Base-by-base conservation (phyloP, 2,888 invertebrate genomes). In the Alviniconcha strummeri region DNA sequence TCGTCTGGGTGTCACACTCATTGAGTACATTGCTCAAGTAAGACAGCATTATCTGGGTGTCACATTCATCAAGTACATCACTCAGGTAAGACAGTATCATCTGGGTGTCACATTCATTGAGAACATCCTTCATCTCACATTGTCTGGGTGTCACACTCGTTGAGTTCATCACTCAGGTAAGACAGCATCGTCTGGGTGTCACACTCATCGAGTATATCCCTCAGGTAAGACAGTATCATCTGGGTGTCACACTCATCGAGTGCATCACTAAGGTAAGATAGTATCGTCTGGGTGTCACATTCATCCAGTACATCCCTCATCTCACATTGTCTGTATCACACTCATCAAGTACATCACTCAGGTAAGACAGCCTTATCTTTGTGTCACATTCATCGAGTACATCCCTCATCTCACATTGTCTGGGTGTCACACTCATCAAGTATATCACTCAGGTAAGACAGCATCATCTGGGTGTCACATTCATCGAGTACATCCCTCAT, bases 301-400 rank as follows among this genome's bases (percentile, higher is more conserved):
- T 99, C 86, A 98, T 98, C 90, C 99, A 99, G 95, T 99, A 99
- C 94, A 95, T 99, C 85, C 99, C 99, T 11, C 99, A 99, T 96
- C 98, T 97, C 92, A 93, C 36, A 3, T 36, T 36, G 36, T 36
- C 36, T 36, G 36, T 36, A 3, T 36, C 36, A 36, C 36, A 36
- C 36, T 36, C 36, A 36, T 36, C 36, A 36, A 36, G 36, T 36
- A 36, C 36, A 36, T 36, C 36, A 3, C 36, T 36, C 36, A 36
- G 36, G 36, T 36, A 36, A 36, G 36, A 36, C 36, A 36, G 3
- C 3, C 0, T 36, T 36, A 3, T 92, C 95, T 99, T 87, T 95
- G 96, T 79, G 98, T 99, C 89, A 99, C 99, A 0, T 95, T 99
- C 86, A 98, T 98, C 90, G 99, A 99, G 95, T 99, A 99, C 94